A percentile compares a stretch with the other conserved stretches of the same genome.
phyloP scores from a whole-genome alignment of 2,888 invertebrate species.

The Elmis aenea region DNA sequence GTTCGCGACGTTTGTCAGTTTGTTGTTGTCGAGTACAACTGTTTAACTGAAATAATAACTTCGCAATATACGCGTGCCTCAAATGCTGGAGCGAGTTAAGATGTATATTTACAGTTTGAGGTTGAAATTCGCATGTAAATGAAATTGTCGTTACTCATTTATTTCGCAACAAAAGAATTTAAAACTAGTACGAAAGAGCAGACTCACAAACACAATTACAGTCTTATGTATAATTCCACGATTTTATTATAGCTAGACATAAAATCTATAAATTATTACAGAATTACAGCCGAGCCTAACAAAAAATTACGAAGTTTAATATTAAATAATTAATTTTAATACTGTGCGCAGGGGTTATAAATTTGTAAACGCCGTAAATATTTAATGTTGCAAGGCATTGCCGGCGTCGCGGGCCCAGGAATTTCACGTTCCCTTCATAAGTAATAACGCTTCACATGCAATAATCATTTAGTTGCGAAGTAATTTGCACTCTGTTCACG shows the following conservation, averaged over 20 bases:
- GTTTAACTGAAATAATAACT: no score
- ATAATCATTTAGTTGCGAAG: conserved; percentile 44
- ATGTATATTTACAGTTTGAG: no score
- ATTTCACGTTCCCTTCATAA: conserved; percentile 41
- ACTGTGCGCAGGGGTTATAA: conserved; percentile 48
- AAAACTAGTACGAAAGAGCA: conserved; percentile 18
- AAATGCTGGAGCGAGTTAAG: no score
- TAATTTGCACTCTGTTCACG: conserved; percentile 39
- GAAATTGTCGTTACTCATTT: no score
- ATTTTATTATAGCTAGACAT: conserved; percentile 38
- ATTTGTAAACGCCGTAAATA: conserved; percentile 44
- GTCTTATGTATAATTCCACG: conserved; percentile 36
- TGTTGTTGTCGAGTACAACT: no score
- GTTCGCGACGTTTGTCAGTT: no score
- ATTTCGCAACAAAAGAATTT: conserved; percentile 25
- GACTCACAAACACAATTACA: conserved; percentile 37
- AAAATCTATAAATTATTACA: conserved; percentile 35
- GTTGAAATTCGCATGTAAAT: no score
- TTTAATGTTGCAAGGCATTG: conserved; percentile 42
- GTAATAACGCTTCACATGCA: conserved; percentile 43
- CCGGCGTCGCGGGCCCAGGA: conserved; percentile 35
- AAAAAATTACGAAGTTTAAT: conserved; percentile 56
- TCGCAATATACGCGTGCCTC: no score
- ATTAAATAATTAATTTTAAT: conserved; percentile 59
- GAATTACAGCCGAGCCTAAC: conserved; percentile 35